Base-by-base conservation (phyloP, 2,797 vertebrate genomes). In the Falco berigora region DNA sequence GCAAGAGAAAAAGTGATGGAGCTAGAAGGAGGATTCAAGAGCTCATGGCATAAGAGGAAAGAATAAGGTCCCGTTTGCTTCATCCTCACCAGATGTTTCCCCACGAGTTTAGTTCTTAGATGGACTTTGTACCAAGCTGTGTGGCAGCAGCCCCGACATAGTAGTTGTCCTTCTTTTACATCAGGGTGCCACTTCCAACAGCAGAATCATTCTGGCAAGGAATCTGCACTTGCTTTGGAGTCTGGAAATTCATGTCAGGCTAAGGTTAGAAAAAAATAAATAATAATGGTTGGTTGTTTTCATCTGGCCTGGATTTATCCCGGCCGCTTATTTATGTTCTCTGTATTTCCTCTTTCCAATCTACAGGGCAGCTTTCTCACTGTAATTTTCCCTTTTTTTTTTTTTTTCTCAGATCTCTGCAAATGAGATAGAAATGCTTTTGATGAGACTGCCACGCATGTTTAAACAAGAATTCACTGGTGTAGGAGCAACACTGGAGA, bases 401-500 rank as follows among this genome's bases (percentile, higher is more conserved):
- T 78, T 40, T 40, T 38, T 38, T 38, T 38, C 59, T 75, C 96
- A 99, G 99, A 99, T 99, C 80, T 99, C 99, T 16, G 98, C 99
- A 20, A 98, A 95, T 22, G 99, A 99, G 96, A 98, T 99, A 68
- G 99, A 99, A 96, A 98, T 98, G 64, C 98, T 99, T 89, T 98
- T 99, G 98, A 97, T 98, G 80, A 98, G 98, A 77, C 98, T 99
- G 95, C 99, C 99, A 34, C 97, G 96, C 89, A 99, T 99, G 99
- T 99, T 99, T 96, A 98, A 98, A 61, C 99, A 99, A 98, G 99
- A 99, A 96, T 99, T 99, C 97, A 99, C 99, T 13, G 99, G 99
- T 5, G 99, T 99, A 15, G 99, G 99, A 30, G 99, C 99, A 10
- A 99, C 98, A 3, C 97, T 99, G 98, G 99, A 99, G 95, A 99